phyloP scores from a whole-genome alignment of 2,113 vertebrate species.

The Gallinago undulata region DNA sequence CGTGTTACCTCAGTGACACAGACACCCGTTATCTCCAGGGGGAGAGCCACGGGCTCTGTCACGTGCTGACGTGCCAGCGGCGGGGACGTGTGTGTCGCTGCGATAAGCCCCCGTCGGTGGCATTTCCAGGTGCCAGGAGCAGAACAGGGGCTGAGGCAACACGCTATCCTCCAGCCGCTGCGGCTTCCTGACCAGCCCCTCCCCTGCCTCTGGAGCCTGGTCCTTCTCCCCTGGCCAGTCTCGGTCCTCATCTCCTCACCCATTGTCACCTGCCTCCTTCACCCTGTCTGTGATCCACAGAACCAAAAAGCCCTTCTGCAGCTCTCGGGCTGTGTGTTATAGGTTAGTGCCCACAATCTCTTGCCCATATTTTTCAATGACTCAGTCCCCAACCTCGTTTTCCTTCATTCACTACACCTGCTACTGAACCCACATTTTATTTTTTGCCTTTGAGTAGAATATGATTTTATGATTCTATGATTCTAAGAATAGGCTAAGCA shows the following conservation, averaged over 20 bases:
- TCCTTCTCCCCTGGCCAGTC: neutral
- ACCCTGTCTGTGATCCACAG: neutral
- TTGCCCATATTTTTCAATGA: neutral
- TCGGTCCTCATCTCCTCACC: neutral
- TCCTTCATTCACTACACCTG: neutral
- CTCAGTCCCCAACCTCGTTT: neutral
- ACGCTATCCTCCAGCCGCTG: neutral
- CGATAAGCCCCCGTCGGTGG: neutral
- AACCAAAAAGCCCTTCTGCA: no score
- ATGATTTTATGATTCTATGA: no score
- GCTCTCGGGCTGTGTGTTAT: neutral
- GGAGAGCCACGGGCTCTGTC: neutral
- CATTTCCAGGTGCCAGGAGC: neutral
- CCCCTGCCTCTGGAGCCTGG: neutral
- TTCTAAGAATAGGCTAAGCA: neutral
- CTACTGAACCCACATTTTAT: neutral
- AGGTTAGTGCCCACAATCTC: neutral
- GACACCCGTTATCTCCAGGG: neutral
- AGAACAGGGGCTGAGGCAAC: accelerated
- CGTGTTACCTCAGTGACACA: neutral
- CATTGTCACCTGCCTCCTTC: neutral
- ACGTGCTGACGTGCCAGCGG: neutral
- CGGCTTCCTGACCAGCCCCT: no score
- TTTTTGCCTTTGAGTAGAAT: neutral
- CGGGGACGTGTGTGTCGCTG: neutral